phyloP scores from a whole-genome alignment of 2,113 vertebrate genomes.

The Monopterus albus region DNA sequence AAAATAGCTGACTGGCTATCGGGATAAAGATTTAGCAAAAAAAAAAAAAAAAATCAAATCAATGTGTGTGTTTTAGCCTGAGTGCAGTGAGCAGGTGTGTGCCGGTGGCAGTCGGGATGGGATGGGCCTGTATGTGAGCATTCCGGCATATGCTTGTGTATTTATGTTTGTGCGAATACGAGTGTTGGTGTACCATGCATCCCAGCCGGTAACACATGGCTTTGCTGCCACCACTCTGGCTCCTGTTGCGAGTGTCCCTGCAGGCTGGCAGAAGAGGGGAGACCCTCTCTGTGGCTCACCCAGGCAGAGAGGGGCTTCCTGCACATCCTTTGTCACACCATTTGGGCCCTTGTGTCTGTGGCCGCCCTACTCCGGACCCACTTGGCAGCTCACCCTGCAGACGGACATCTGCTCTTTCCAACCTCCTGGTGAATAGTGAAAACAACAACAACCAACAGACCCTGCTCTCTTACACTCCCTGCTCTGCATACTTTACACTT shows the following conservation, averaged over 20 bases:
- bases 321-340: conserved; percentile 86
- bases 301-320: conserved; percentile 86
- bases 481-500: conserved; percentile 34
- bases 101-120: neutral
- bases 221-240: conserved; percentile 66
- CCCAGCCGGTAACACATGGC: conserved; percentile 70
- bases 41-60: no score
- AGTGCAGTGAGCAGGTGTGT: conserved; percentile 26
- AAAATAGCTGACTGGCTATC: conserved; percentile 7
- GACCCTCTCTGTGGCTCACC: conserved; percentile 83
- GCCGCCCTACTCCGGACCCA: conserved; percentile 76
- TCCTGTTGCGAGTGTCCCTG: conserved; percentile 63
- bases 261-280: conserved; percentile 78
- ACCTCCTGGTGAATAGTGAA: conserved; percentile 80
- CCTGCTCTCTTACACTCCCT: conserved; percentile 39
- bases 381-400: conserved; percentile 80
- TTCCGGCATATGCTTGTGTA: conserved; percentile 61
- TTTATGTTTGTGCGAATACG: conserved; percentile 63
- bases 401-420: conserved; percentile 85
- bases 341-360: conserved; percentile 84
- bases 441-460: conserved; percentile 64
- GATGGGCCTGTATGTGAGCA: conserved; percentile 31
- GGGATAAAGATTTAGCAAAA: neutral
- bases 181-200: conserved; percentile 44
- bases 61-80: conserved; percentile 25